Evolutionary conservation across 1,140 invertebrate species (phyloP), one percentile per base, ranked within the genome.

Genomic region (Bombus superbus): DNA sequence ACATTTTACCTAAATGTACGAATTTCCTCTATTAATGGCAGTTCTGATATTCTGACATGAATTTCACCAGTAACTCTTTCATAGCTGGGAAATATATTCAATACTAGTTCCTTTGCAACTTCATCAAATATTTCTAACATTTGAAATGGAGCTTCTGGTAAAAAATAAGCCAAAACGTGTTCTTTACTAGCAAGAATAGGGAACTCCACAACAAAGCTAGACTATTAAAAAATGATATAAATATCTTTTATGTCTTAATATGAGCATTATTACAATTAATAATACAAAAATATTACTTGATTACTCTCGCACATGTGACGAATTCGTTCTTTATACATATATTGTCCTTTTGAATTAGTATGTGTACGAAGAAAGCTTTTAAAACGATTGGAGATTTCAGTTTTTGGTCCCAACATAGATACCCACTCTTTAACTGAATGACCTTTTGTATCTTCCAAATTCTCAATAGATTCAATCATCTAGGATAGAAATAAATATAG

Each of bases 391-490:
- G 98, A 97, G 92, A 99, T 99, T 96, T 99, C 99, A 22, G 98
- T 99, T 73, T 97, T 96, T 1, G 99, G 98, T n/a, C 98, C 99
- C 73, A 99, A 95, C 98, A 99, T 98, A 76, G 97, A 97, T 2
- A 99, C 98, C 98, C 99, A 99, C 92, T 99, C 99, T 90, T 98
- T 97, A 1, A 98, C 97, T 4, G 97, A 96, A 92, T 99, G 97
- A 10, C 98, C 98, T 94, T 99, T 98, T 0, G 97, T 98, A 92
- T 99, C 99, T 95, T 99, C 99, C 15, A 99, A 95, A 95, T 99
- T 99, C 93, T 99, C 99, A 90, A 99, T 99, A 64, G 98, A 99
- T 95, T 99, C 99, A 81, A 99, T 97, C 97, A 98, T 97, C 96
- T 97, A 86, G 85, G 95, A 91, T 83, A 86, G 59, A 86, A 88